These are phyloP conservation scores for Nemapogon koenigi DNA, from an alignment of 2,888 invertebrate species.

Conservation along the genomic window DNA sequence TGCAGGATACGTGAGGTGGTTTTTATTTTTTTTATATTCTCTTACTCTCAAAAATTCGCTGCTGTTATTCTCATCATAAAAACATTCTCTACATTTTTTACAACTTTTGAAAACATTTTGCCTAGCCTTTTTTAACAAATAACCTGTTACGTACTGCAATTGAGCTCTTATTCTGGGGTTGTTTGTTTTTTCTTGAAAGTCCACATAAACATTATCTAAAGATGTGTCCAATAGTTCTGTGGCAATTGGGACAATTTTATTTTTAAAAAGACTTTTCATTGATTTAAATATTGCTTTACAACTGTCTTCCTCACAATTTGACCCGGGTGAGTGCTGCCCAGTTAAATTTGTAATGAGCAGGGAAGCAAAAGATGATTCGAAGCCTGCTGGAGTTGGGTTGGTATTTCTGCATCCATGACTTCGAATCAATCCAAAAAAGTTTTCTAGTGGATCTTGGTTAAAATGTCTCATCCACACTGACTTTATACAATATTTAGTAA, in stretches of 20 bases:
- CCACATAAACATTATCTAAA: not conserved
- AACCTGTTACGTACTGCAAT: not conserved
- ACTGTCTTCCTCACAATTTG: constrained; percentile 10
- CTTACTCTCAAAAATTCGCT: not conserved
- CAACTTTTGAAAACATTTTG: not conserved
- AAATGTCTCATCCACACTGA: constrained; percentile 12
- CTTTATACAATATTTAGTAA: constrained; percentile 3
- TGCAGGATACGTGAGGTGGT: not conserved
- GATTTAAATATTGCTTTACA: not conserved
- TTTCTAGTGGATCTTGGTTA: constrained; percentile 12
- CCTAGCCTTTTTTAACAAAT: not conserved
- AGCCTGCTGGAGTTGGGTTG: constrained; percentile 11
- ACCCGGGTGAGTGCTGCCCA: constrained; percentile 5
- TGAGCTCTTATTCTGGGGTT: not conserved
- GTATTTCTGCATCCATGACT: constrained; percentile 13
- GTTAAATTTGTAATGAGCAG: constrained; percentile 14
- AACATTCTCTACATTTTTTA: not conserved
- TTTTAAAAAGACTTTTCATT: not conserved
- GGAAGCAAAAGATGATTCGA: constrained; percentile 12
- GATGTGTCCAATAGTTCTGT: not conserved
- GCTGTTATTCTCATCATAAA: not conserved
- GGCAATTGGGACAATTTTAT: not conserved
- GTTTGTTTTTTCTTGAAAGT: not conserved
- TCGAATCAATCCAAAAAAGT: constrained; percentile 11
- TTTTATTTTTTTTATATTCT: not conserved